Conservation (phyloP, 1,140 invertebrate species). For the Drosophila tsacasi region DNA sequence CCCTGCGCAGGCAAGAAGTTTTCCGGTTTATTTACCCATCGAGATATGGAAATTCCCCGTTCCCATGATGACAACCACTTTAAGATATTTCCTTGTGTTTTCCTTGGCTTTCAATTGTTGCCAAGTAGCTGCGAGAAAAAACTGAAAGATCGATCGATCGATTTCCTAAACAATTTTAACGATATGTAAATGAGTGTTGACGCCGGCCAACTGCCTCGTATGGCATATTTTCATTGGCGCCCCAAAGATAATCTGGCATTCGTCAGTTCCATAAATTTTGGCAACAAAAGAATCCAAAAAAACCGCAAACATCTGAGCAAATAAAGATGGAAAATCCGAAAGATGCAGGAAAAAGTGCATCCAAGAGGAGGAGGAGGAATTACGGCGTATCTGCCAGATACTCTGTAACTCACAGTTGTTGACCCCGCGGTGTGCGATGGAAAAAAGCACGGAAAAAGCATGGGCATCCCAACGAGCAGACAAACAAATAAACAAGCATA, state of each 20-base stretch:
- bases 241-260: conserved; percentile 79
- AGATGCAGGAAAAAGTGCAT: conserved; percentile 56
- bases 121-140: conserved; percentile 42
- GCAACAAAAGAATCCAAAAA: conserved; percentile 2
- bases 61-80: conserved; percentile 17
- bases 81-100: conserved; percentile 19
- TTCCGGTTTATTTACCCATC: conserved; percentile 25
- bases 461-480: conserved; percentile 41
- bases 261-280: conserved; percentile 63
- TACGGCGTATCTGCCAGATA: conserved; percentile 44
- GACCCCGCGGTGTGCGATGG: conserved; percentile 48
- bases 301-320: conserved; percentile 44
- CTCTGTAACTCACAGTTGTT: conserved; percentile 49
- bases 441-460: conserved; percentile 10
- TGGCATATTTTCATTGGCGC: conserved; percentile 71
- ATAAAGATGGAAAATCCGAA: conserved; percentile 24
- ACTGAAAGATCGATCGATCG: conserved; percentile 17
- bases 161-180: conserved; percentile 54
- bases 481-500: conserved; percentile 65
- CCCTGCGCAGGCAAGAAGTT: neutral
- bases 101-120: conserved; percentile 25
- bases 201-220: conserved; percentile 36
- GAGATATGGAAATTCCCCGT: conserved; percentile 5
- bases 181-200: conserved; percentile 68
- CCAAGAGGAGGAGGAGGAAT: neutral